Evolutionary conservation across 2,797 vertebrate species (phyloP).

Genomic region (Arrhamphus sclerolepis): DNA sequence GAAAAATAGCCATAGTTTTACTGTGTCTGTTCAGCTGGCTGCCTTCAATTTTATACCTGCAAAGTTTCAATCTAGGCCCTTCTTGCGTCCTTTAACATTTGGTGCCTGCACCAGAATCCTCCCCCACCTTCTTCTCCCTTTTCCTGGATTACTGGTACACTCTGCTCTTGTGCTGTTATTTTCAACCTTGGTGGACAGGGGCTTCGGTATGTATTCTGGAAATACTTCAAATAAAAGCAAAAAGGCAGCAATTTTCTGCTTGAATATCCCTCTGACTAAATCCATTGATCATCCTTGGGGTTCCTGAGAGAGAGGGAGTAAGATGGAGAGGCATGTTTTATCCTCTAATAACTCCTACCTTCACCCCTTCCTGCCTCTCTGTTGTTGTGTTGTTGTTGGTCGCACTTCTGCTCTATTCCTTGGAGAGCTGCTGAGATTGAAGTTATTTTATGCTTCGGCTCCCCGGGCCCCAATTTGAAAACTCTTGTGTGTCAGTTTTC

Average conservation of each 20-base stretch:
- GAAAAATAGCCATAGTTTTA: conserved; percentile 78
- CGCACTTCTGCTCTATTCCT: conserved; percentile 91
- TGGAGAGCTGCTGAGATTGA: conserved; percentile 94
- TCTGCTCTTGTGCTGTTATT: conserved; percentile 79
- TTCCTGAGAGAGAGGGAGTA: conserved; percentile 93
- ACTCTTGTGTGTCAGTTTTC: conserved; percentile 97
- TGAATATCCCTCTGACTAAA: conserved; percentile 99
- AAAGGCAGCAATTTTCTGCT: conserved; percentile 99
- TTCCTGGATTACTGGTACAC: conserved; percentile 78
- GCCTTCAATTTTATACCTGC: conserved; percentile 87
- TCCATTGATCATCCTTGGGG: conserved; percentile 99
- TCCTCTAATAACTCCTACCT: conserved; percentile 99
- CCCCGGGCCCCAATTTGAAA: conserved; percentile 98
- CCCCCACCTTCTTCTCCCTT: conserved; percentile 61
- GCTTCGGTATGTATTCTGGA: conserved; percentile 82
- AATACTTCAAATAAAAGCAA: conserved; percentile 93
- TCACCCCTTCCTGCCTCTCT: conserved; percentile 87
- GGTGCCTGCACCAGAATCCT: conserved; percentile 56
- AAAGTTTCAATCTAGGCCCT: conserved; percentile 84
- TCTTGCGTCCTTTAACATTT: conserved; percentile 79
- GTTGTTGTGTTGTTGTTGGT: conserved; percentile 98
- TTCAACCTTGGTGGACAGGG: conserved; percentile 82
- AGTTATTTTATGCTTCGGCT: conserved; percentile 99
- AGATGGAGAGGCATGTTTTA: conserved; percentile 93
- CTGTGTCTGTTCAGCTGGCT: conserved; percentile 81